These are phyloP conservation scores for Aegotheles bennettii DNA, from an alignment of 2,113 vertebrate genomes.

Conservation along the genomic window DNA sequence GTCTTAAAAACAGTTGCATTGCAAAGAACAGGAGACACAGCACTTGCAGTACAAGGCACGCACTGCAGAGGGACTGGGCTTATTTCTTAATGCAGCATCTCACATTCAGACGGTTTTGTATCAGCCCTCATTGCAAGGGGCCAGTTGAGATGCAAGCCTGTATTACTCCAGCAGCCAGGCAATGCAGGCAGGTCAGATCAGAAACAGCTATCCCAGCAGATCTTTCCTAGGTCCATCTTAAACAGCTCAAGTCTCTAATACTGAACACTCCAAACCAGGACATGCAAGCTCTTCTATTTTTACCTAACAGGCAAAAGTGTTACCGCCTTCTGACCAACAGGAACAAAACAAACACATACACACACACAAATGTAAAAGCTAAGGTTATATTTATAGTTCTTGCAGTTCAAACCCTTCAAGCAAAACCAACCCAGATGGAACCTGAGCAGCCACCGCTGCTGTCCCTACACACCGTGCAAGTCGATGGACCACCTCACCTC, in stretches of 20 bases:
- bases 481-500: accelerated
- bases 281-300: background rate
- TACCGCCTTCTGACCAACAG: background rate
- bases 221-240: background rate
- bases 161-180: background rate
- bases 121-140: background rate
- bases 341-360: background rate
- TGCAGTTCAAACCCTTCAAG: background rate
- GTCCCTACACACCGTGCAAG: background rate
- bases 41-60: background rate
- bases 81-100: background rate
- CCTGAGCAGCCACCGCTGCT: background rate
- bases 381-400: background rate
- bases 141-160: background rate
- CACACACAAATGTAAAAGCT: background rate
- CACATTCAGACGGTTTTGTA: background rate
- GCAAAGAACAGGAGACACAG: background rate
- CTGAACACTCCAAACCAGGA: background rate
- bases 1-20: background rate
- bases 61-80: background rate
- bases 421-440: background rate
- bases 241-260: background rate
- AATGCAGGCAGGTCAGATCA: background rate
- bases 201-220: background rate
- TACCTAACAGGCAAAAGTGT: background rate